Evolutionary conservation across 2,113 vertebrate genomes (phyloP).

Genomic region (Leucosticte australis): DNA sequence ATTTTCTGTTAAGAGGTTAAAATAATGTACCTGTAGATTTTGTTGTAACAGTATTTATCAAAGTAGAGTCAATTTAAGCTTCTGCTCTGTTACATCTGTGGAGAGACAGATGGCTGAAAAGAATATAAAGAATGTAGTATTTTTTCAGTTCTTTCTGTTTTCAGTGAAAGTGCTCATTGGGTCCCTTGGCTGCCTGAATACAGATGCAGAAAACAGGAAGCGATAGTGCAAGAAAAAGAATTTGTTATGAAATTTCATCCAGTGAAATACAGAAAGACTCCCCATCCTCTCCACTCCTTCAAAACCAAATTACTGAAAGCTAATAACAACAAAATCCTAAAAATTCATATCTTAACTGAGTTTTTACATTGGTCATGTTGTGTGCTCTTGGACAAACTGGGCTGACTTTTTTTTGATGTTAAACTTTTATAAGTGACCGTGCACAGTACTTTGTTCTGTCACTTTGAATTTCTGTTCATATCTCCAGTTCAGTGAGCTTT

Average conservation of each 20-base stretch:
- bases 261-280: not conserved
- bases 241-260: not conserved
- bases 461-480: not conserved
- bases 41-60: not conserved
- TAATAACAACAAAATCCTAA: not conserved
- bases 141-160: not conserved
- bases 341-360: not conserved
- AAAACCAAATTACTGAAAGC: not conserved
- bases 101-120: not conserved
- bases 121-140: not conserved
- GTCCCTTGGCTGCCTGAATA: not conserved
- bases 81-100: not conserved
- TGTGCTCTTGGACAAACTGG: not conserved
- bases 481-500: not conserved
- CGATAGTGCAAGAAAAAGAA: not conserved
- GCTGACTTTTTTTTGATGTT: not conserved
- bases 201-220: not conserved
- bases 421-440: not conserved
- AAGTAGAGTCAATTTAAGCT: not conserved
- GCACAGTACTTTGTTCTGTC: conserved; percentile 3
- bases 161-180: not conserved
- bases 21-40: not conserved
- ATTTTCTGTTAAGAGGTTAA: not conserved
- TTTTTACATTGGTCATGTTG: not conserved
- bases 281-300: not conserved